Evolutionary conservation across 2,888 invertebrate species (phyloP), one percentile per base, ranked within the genome.

Genomic region (Cheiracanthium punctorium): DNA sequence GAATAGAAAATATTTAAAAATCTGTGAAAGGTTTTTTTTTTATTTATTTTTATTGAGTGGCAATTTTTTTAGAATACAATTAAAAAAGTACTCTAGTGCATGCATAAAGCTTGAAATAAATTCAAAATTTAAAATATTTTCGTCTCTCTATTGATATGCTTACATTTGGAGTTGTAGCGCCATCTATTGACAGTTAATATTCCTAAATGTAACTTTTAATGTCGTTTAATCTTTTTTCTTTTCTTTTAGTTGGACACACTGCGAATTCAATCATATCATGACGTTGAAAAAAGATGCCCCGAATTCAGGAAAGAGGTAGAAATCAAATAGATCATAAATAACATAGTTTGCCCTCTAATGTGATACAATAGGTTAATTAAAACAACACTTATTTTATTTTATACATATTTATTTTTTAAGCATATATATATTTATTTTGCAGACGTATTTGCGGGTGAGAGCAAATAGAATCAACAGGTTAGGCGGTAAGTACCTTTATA

Each of bases 301-400:
- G 87, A 87, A 82, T 82, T 75, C 17, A 48, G 87, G 37, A 82
- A 82, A 80, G 87, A 87, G 52, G 87, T 87, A 79, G 64, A 41
- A n/a, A n/a, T 10, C 29, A 74, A 24, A n/a, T n/a, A n/a, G n/a
- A n/a, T n/a, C n/a, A n/a, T n/a, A n/a, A n/a, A n/a, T n/a, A n/a
- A n/a, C n/a, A n/a, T n/a, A n/a, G n/a, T n/a, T n/a, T n/a, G n/a
- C n/a, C n/a, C n/a, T n/a, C n/a, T n/a, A n/a, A n/a, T n/a, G n/a
- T n/a, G n/a, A n/a, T n/a, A n/a, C n/a, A n/a, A n/a, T n/a, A n/a
- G n/a, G n/a, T n/a, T n/a, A n/a, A n/a, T n/a, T n/a, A n/a, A n/a
- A n/a, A n/a, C n/a, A n/a, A n/a, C n/a, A n/a, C 37, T 17, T 37
- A 17, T 41, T 1, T 41, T 14, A 12, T 4, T 20, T 71, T 14